Evolutionary conservation across 2,797 vertebrate species (phyloP).

Genomic region (Lerista edwardsae): DNA sequence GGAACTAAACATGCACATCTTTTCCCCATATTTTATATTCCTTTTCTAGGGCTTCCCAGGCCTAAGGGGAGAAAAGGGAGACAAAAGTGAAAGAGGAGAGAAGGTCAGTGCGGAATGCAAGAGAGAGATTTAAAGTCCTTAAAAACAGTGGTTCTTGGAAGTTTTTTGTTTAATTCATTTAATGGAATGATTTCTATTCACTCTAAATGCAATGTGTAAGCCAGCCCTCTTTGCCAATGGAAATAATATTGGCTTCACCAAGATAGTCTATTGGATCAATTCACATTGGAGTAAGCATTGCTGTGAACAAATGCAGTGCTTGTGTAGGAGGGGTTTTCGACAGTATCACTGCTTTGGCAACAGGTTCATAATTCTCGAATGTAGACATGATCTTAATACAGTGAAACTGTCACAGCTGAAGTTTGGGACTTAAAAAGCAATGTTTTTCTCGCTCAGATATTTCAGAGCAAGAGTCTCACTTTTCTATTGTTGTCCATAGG

Average conservation of each 20-base stretch:
- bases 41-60: slow-evolving; percentile 89
- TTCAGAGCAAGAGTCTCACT: background rate
- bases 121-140: background rate
- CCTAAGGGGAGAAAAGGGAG: slow-evolving; percentile 89
- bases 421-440: background rate
- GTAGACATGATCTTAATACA: too few relatives aligned
- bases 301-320: background rate
- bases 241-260: background rate
- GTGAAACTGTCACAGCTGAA: background rate
- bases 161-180: background rate
- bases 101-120: slow-evolving; percentile 78
- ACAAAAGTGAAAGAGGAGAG: slow-evolving; percentile 88
- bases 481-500: slow-evolving; percentile 75
- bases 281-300: background rate
- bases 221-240: background rate
- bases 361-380: background rate
- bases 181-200: too few relatives aligned
- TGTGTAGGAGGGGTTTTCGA: background rate
- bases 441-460: background rate
- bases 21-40: slow-evolving; percentile 5
- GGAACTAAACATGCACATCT: background rate
- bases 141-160: background rate
- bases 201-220: background rate
- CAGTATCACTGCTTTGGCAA: background rate
- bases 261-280: background rate